phyloP scores from a whole-genome alignment of 1,140 invertebrate genomes.

The Rhagoletis zephyria region DNA sequence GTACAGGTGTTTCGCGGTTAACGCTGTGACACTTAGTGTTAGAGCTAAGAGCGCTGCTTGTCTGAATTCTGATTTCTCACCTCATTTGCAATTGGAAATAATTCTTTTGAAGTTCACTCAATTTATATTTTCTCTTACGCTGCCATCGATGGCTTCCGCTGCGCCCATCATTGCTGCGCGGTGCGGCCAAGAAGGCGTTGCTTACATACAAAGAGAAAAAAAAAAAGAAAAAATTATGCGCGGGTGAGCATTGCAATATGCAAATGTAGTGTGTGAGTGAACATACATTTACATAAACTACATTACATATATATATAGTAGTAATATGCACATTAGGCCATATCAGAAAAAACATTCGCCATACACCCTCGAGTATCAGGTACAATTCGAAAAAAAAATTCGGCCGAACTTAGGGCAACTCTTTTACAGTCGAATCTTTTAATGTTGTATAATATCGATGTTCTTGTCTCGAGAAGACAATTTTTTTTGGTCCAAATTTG shows the following conservation, averaged over 20 bases:
- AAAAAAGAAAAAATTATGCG: constrained; percentile 1
- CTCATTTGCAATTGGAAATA: constrained; percentile 13
- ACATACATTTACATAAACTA: background rate
- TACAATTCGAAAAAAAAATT: too few relatives aligned
- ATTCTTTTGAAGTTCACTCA: constrained; percentile 4
- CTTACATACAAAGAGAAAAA: background rate
- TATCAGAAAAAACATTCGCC: too few relatives aligned
- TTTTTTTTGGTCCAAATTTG: too few relatives aligned
- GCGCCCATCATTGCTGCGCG: background rate
- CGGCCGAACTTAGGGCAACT: too few relatives aligned
- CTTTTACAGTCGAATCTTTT: too few relatives aligned
- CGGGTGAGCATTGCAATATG: constrained; percentile 22
- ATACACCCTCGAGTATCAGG: too few relatives aligned
- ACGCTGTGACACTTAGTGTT: background rate
- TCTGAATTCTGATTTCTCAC: background rate
- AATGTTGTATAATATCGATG: too few relatives aligned
- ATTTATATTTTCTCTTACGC: background rate
- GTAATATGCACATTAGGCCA: too few relatives aligned
- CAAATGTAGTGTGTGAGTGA: background rate
- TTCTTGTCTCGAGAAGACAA: too few relatives aligned
- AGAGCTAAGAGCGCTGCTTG: background rate
- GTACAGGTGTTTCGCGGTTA: background rate
- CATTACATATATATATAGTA: background rate
- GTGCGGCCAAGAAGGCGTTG: background rate
- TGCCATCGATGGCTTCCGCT: background rate